Conservation (phyloP, 2,888 invertebrate species). For the Andrena chrysosceles region DNA sequence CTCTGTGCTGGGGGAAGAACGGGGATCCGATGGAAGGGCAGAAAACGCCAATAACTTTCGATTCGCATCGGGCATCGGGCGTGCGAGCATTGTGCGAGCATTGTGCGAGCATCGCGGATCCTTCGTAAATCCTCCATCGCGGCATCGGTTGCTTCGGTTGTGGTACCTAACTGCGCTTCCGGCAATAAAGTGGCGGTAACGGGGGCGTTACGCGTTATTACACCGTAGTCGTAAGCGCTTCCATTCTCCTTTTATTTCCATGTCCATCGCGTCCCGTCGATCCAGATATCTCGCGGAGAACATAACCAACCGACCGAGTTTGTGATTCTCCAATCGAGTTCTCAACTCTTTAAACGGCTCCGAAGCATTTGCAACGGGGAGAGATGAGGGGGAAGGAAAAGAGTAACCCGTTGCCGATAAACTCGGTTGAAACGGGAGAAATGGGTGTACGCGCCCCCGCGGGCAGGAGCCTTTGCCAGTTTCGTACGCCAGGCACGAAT, state of each 20-base stretch:
- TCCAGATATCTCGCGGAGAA: constrained; percentile 8
- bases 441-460: constrained; percentile 1
- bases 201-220: constrained; percentile 63
- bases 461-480: constrained; percentile 27
- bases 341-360: background rate
- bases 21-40: constrained; percentile 12
- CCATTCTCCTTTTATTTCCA: background rate
- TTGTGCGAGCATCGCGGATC: constrained; percentile 24
- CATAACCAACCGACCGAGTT: background rate
- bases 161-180: constrained; percentile 49
- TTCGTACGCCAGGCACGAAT: constrained; percentile 66
- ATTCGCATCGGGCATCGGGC: constrained; percentile 42
- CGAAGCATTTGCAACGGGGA: background rate
- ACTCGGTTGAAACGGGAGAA: constrained; percentile 45
- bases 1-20: background rate
- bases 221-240: constrained; percentile 18
- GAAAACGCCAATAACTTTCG: constrained; percentile 68
- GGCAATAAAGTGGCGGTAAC: constrained; percentile 51
- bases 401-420: constrained; percentile 39
- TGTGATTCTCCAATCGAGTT: background rate
- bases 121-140: constrained; percentile 53
- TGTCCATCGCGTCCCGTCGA: background rate
- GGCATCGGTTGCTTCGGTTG: constrained; percentile 40
- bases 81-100: constrained; percentile 35
- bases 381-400: background rate